Evolutionary conservation across 1,140 invertebrate genomes (phyloP), one percentile per base, ranked within the genome.

Genomic region (Camponotus floridanus): DNA sequence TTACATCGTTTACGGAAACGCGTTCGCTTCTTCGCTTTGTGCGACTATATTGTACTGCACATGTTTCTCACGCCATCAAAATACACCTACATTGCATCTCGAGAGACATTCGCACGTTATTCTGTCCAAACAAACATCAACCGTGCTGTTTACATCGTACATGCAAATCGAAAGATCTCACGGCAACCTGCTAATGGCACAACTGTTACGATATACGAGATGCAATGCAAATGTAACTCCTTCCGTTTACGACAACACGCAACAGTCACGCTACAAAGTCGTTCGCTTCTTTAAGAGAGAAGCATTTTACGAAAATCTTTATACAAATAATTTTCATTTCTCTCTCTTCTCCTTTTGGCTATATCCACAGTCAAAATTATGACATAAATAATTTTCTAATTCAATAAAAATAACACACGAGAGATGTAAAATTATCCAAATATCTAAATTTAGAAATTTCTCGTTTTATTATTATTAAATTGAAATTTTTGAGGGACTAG

Each of bases 131-230:
- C 79, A 61, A 74, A 74, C 55, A 55, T 83, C 68, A 83, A 83
- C 68, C 51, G 51, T 68, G 51, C 39, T 83, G 68, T 83, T 83
- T 74, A 80, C 55, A 68, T 33, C 51, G 79, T 73, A 61, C 79
- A 83, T 83, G 79, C 79, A 83, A 83, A 83, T 83, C 79, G 68
- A 83, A 83, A 83, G 79, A 83, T 83, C 79, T 62, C 39, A 11
- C 55, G 26, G 79, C 68, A 45, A 59, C 51, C 67, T 73, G 78
- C 36, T 81, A 81, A 81, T 81, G 79, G 68, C 55, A 21, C 36
- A 73, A 62, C 55, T 57, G 51, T 83, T 59, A 45, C 79, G 68
- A 73, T 13, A 11, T 39, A 18, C 7, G 55, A 18, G n/a, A 81
- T 59, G 67, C 68, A 45, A 83, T 73, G 79, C 68, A 83, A 83